Percentiles rank a stretch among this genome's conserved stretches.
Evolutionary conservation across 2,113 vertebrate genomes (phyloP).

Genomic region (Macroglossus sobrinus): DNA sequence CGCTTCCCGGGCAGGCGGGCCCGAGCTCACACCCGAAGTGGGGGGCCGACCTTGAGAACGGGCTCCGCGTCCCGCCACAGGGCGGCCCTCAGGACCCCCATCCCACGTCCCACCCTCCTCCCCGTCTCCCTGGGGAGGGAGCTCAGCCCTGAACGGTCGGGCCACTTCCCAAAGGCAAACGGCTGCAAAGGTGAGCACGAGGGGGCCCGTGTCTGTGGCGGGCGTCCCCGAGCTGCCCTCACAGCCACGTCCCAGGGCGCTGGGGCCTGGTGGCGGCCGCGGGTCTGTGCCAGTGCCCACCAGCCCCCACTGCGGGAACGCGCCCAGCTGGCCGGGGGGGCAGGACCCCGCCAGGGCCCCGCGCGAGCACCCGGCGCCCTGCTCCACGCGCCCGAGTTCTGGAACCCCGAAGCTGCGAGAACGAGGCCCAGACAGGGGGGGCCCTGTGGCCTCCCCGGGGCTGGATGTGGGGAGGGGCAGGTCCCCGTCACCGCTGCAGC

Average conservation of each 20-base stretch:
- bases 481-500: background rate
- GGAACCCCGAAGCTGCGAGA: too few relatives aligned
- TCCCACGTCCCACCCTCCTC: background rate
- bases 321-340: rapidly evolving
- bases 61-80: background rate
- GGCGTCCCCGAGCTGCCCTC: rapidly evolving
- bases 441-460: background rate
- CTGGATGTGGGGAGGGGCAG: rapidly evolving
- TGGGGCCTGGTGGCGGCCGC: background rate
- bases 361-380: too few relatives aligned
- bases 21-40: background rate
- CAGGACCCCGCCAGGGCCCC: rapidly evolving
- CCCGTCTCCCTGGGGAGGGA: too few relatives aligned
- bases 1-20: background rate
- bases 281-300: background rate
- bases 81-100: background rate
- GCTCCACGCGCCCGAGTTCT: too few relatives aligned
- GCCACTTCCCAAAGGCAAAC: background rate
- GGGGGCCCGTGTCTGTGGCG: rapidly evolving
- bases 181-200: background rate
- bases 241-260: background rate
- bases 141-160: background rate
- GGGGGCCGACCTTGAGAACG: background rate
- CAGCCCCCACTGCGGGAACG: rapidly evolving
- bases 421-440: background rate